These are phyloP conservation scores for Amiota minor DNA, from an alignment of 2,888 invertebrate species.

Conservation along the genomic window DNA sequence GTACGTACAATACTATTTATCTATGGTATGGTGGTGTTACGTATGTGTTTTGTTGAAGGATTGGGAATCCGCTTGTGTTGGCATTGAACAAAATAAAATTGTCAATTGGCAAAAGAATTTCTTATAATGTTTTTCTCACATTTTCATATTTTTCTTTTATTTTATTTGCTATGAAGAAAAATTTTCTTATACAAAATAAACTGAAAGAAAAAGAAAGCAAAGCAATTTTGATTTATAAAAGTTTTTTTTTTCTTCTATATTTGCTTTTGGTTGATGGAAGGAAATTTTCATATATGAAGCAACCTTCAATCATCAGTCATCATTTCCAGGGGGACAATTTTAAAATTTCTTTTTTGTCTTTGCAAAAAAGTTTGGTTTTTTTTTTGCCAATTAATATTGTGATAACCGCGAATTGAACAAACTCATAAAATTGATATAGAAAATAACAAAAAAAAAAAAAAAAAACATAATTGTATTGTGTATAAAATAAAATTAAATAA, in stretches of 20 bases:
- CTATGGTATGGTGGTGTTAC: neutral
- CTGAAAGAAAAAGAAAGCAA: neutral
- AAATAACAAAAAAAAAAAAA: neutral
- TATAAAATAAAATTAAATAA: neutral
- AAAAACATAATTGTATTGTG: too few relatives aligned
- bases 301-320: too few relatives aligned
- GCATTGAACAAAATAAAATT: slow-evolving; percentile 23
- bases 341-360: neutral
- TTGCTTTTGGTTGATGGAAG: neutral
- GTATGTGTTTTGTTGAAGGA: neutral
- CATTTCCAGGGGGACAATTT: too few relatives aligned
- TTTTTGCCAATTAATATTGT: neutral
- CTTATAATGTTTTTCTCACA: neutral
- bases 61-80: slow-evolving; percentile 6
- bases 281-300: neutral
- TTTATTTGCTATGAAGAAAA: neutral
- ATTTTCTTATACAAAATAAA: too few relatives aligned
- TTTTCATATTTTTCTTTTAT: neutral
- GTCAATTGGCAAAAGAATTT: slow-evolving; percentile 24
- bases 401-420: neutral
- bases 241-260: neutral
- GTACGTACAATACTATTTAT: neutral
- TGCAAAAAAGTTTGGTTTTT: neutral
- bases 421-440: neutral
- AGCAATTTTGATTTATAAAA: slow-evolving; percentile 12